Conservation (phyloP, 1,140 invertebrate genomes). For the Zophobas atratus region DNA sequence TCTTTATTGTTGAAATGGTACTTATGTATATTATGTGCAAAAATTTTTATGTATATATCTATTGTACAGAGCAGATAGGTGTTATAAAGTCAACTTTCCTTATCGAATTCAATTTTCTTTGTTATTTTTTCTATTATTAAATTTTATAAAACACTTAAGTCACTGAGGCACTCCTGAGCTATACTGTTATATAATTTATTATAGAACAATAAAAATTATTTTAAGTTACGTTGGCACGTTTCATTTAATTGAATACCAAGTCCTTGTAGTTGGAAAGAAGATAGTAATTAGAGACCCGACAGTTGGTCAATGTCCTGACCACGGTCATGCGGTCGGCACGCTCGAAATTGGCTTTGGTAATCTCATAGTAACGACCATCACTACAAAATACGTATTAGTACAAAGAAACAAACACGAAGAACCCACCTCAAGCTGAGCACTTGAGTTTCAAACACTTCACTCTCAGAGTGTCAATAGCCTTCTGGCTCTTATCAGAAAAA, state of each 20-base stretch:
- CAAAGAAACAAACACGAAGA: conserved; percentile 24
- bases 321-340: conserved; percentile 96
- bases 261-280: conserved; percentile 94
- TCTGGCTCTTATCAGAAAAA: conserved; percentile 99
- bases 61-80: conserved; percentile 27
- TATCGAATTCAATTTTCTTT: conserved; percentile 10
- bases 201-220: conserved; percentile 37
- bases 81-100: conserved; percentile 20
- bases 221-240: conserved; percentile 47
- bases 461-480: conserved; percentile 92
- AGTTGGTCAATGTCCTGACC: conserved; percentile 95
- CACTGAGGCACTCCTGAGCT: conserved; percentile 27
- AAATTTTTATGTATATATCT: conserved; percentile 28
- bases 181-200: conserved; percentile 41
- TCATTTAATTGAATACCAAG: conserved; percentile 88
- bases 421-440: conserved; percentile 87
- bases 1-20: conserved; percentile 22
- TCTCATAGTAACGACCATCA: conserved; percentile 99
- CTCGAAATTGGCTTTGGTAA: conserved; percentile 99
- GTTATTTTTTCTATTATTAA: conserved; percentile 23
- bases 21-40: conserved; percentile 31
- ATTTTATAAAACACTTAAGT: conserved; percentile 40
- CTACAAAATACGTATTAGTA: conserved; percentile 73
- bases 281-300: conserved; percentile 91
- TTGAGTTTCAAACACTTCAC: conserved; percentile 90